Percentiles rank a stretch among this genome's conserved stretches.
These are phyloP conservation scores for Nomia melanderi DNA, from an alignment of 1,140 invertebrate genomes.

Conservation along the genomic window DNA sequence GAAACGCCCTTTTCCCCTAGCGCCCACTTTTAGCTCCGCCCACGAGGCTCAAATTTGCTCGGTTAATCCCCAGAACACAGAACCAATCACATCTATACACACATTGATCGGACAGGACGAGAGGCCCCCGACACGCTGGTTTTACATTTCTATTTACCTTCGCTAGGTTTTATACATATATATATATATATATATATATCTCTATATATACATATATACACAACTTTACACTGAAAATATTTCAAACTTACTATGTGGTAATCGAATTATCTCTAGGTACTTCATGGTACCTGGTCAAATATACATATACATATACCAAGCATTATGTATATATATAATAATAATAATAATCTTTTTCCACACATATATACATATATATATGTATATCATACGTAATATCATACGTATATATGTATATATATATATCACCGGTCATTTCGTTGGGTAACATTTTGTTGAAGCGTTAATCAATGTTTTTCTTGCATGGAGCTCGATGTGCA, in stretches of 20 bases:
- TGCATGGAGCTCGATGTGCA: conserved; percentile 81
- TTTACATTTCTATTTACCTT: conserved; percentile 25
- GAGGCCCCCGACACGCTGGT: conserved; percentile 25
- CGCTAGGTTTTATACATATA: background rate
- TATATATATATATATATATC: background rate
- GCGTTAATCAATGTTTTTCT: conserved; percentile 79
- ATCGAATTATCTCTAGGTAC: conserved; percentile 24
- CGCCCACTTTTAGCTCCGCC: background rate
- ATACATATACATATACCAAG: background rate
- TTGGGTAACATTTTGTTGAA: conserved; percentile 75
- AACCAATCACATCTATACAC: background rate
- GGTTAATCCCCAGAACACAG: background rate
- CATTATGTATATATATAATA: conserved; percentile 1
- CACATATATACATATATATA: conserved; percentile 2
- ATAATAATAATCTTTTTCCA: too few species aligned
- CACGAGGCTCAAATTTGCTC: background rate
- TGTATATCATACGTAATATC: conserved; percentile 21
- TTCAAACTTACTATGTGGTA: conserved; percentile 23
- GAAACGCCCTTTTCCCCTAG: too few species aligned
- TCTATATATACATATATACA: background rate
- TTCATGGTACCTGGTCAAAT: background rate
- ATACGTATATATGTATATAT: conserved; percentile 8
- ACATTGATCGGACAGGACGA: background rate
- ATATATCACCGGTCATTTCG: conserved; percentile 60
- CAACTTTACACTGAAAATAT: background rate